phyloP scores from a whole-genome alignment of 2,888 invertebrate species.

The Bugula neritina region DNA sequence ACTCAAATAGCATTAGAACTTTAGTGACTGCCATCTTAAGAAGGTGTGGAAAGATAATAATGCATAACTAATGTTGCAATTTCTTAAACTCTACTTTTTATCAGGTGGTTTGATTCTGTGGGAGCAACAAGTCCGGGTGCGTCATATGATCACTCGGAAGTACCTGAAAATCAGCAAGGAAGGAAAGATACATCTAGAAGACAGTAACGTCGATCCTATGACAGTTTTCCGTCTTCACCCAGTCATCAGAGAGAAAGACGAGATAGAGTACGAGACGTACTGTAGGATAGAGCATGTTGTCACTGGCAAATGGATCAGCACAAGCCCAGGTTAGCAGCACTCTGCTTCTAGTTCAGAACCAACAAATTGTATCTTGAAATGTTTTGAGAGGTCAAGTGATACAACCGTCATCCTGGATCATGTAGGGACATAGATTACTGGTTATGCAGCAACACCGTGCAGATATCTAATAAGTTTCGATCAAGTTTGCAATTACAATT shows the following conservation, averaged over 20 bases:
- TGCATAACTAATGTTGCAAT: no score
- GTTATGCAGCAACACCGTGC: no score
- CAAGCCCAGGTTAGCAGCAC: constrained; percentile 15
- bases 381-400: no score
- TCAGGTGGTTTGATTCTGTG: constrained; percentile 45
- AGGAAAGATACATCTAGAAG: constrained; percentile 38
- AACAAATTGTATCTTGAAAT: no score
- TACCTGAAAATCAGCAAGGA: constrained; percentile 41
- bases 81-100: constrained; percentile 7
- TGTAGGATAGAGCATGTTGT: constrained; percentile 50
- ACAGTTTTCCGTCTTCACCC: constrained; percentile 50
- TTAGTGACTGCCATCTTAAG: no score
- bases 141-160: constrained; percentile 47
- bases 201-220: constrained; percentile 40
- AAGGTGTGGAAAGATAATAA: no score
- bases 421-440: no score
- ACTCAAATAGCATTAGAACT: no score
- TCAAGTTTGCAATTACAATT: no score
- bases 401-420: no score
- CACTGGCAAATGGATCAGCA: constrained; percentile 45
- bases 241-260: constrained; percentile 46
- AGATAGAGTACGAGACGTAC: constrained; percentile 42
- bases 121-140: constrained; percentile 48
- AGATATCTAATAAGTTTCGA: no score
- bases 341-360: no score